Conservation (phyloP, 2,113 vertebrate species). For the Dunckerocampus dactyliophorus region DNA sequence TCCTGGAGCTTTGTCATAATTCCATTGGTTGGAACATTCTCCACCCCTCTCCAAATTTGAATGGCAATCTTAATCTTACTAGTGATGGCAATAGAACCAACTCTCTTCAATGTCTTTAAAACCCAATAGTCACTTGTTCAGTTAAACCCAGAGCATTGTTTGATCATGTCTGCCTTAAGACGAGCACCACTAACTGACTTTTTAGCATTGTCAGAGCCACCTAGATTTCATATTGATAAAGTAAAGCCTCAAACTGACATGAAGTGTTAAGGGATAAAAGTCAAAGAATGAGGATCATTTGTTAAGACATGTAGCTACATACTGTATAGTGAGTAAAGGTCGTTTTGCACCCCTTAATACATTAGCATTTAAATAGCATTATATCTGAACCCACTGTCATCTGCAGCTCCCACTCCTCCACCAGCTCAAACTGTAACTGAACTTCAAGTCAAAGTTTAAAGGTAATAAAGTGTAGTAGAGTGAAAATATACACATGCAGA, state of each 20-base stretch:
- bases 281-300: slow-evolving; percentile 55
- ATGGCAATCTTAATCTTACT: too few species aligned
- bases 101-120: too few species aligned
- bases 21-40: too few species aligned
- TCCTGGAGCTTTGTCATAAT: too few species aligned
- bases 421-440: slow-evolving; percentile 40
- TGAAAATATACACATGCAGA: slow-evolving; percentile 53
- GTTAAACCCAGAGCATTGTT: too few species aligned
- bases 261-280: slow-evolving; percentile 20
- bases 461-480: slow-evolving; percentile 55
- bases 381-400: slow-evolving; percentile 58
- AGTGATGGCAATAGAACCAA: too few species aligned
- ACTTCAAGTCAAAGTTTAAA: slow-evolving; percentile 67
- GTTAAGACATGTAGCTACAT: too few species aligned
- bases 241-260: slow-evolving; percentile 28
- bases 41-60: too few species aligned
- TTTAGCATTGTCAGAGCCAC: slow-evolving; percentile 16
- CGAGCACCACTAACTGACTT: not conserved
- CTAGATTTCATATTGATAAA: slow-evolving; percentile 21
- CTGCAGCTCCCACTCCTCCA: slow-evolving; percentile 58
- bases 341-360: slow-evolving; percentile 65
- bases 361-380: slow-evolving; percentile 76
- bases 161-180: too few species aligned
- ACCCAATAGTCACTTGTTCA: not conserved
- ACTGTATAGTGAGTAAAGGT: too few species aligned